Percentiles rank a stretch among this genome's conserved stretches.
Conservation (phyloP, 2,797 vertebrate species). For the Decapterus maruadsi region DNA sequence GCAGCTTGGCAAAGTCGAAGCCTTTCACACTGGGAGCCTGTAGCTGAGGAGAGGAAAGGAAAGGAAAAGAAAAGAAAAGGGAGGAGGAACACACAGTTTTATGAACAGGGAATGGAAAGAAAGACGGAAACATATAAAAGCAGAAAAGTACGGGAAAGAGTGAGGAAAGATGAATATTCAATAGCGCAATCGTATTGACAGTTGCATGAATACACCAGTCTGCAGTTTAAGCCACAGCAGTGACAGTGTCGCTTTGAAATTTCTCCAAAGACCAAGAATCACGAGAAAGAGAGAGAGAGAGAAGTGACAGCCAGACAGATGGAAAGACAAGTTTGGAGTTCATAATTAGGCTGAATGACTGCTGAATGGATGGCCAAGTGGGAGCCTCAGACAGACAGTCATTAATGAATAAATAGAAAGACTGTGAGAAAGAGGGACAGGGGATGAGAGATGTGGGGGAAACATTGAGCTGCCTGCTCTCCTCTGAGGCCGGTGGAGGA, state of each 20-base stretch:
- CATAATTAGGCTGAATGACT: slow-evolving; percentile 31
- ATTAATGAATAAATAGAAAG: slow-evolving; percentile 53
- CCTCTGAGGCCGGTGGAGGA: slow-evolving; percentile 54
- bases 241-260: background rate
- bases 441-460: slow-evolving; percentile 43
- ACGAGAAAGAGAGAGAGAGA: background rate
- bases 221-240: slow-evolving; percentile 2
- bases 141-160: background rate
- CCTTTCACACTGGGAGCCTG: slow-evolving; percentile 94
- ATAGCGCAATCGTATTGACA: background rate
- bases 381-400: slow-evolving; percentile 42
- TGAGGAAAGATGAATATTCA: background rate
- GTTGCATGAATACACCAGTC: background rate
- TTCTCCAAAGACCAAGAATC: background rate
- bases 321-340: slow-evolving; percentile 1
- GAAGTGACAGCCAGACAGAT: slow-evolving; percentile 10
- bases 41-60: slow-evolving; percentile 53
- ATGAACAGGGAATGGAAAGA: slow-evolving; percentile 14
- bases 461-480: slow-evolving; percentile 50
- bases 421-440: slow-evolving; percentile 21
- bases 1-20: slow-evolving; percentile 99
- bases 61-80: slow-evolving; percentile 7
- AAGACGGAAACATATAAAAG: background rate
- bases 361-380: slow-evolving; percentile 16
- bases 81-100: slow-evolving; percentile 6